Percentiles rank a stretch among this genome's conserved stretches.
phyloP scores from a whole-genome alignment of 1,140 invertebrate species.

The Dendrolimus kikuchii region DNA sequence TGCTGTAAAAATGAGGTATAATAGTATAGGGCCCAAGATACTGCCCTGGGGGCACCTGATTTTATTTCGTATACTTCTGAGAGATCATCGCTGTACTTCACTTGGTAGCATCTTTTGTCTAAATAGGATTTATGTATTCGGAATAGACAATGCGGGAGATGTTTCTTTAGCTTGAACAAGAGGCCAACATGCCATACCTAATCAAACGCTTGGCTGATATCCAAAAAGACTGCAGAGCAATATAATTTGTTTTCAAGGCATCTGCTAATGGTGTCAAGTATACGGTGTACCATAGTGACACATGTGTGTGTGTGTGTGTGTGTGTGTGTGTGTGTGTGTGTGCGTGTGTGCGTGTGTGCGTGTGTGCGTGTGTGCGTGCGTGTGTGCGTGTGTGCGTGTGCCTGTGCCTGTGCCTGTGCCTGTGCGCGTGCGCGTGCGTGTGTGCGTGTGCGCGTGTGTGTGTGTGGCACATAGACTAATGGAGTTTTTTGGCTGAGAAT shows the following conservation, averaged over 20 bases:
- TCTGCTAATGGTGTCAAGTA: constrained; percentile 18
- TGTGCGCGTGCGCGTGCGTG: no score
- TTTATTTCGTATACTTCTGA: constrained; percentile 7
- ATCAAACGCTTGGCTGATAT: constrained; percentile 38
- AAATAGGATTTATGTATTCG: constrained; percentile 6
- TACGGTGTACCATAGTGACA: constrained; percentile 20
- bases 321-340: no score
- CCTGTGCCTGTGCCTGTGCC: no score
- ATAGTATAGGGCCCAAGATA: constrained; percentile 30
- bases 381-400: no score
- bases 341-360: no score
- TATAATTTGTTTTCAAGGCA: constrained; percentile 28
- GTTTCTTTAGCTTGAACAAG: constrained; percentile 25
- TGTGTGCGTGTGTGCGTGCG: no score
- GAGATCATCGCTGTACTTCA: constrained; percentile 4
- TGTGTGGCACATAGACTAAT: no score
- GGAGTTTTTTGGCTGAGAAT: no score
- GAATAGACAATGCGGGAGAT: constrained; percentile 7
- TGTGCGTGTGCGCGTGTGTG: no score
- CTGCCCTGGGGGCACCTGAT: constrained; percentile 39
- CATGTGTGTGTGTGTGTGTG: no score
- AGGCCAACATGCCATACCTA: constrained; percentile 33
- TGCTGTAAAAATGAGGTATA: constrained; percentile 21
- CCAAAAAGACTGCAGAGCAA: constrained; percentile 32
- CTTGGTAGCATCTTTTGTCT: constrained; percentile 13